A percentile compares a stretch with the other conserved stretches of the same genome.
Conservation (phyloP, 2,797 vertebrate species). For the Parauchenoglanis punctatus region DNA sequence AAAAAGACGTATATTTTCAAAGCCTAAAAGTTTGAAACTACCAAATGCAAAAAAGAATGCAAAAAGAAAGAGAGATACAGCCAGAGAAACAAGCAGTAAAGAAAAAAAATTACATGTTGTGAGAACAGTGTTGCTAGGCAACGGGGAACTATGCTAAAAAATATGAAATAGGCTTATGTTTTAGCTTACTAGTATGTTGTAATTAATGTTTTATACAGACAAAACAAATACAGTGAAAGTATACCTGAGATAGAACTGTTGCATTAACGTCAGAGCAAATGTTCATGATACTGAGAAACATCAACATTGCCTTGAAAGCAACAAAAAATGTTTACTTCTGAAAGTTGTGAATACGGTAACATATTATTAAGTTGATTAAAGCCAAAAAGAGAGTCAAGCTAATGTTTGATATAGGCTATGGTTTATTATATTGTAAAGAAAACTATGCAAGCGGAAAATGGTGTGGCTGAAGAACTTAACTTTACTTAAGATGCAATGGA, state of each 20-base stretch:
- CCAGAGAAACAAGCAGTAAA: neutral
- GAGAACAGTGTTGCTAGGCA: conserved; percentile 1
- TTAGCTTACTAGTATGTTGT: neutral
- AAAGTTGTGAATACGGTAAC: too few relatives aligned
- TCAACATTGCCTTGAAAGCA: neutral
- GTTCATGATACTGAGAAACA: neutral
- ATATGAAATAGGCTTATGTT: neutral
- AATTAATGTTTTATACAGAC: neutral
- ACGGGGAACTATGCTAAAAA: too few relatives aligned
- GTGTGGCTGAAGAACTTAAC: neutral
- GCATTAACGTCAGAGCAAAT: neutral
- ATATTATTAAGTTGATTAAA: neutral
- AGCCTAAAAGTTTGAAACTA: neutral
- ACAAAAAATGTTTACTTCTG: too few relatives aligned
- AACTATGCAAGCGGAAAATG: neutral
- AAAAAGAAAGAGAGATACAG: neutral
- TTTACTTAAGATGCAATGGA: neutral
- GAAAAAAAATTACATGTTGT: neutral
- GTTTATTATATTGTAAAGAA: neutral
- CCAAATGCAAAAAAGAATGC: neutral
- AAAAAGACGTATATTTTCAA: neutral
- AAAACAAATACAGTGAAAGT: neutral
- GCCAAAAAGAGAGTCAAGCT: neutral
- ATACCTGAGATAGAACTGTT: too few relatives aligned
- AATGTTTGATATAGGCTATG: neutral